phyloP scores from a whole-genome alignment of 2,888 invertebrate species.

The Dolomedes plantarius region DNA sequence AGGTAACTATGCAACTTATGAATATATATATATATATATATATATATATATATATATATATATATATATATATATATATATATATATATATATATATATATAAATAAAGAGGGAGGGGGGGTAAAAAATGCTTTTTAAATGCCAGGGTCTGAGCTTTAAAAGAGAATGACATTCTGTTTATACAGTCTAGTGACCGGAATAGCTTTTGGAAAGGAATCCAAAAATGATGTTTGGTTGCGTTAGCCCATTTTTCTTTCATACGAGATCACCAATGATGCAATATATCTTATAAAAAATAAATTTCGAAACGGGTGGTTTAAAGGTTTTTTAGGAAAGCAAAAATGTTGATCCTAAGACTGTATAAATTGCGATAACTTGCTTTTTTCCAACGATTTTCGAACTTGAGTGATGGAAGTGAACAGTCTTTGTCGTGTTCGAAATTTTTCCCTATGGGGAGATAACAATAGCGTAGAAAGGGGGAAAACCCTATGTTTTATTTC shows the following conservation, averaged over 20 bases:
- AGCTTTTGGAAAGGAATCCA: no score
- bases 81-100: no score
- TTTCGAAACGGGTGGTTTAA: neutral
- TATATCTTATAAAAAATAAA: neutral
- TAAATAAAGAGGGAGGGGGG: no score
- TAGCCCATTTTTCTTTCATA: neutral
- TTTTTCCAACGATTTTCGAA: slow-evolving; percentile 30
- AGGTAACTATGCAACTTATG: no score
- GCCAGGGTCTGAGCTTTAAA: no score
- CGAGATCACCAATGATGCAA: neutral
- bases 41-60: no score
- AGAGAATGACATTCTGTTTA: no score
- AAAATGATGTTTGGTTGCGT: neutral
- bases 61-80: no score
- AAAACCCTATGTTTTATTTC: slow-evolving; percentile 45
- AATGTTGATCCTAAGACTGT: slow-evolving; percentile 6
- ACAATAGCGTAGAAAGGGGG: slow-evolving; percentile 32
- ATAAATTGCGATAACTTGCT: slow-evolving; percentile 34
- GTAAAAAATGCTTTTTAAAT: no score
- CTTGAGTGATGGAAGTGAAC: slow-evolving; percentile 43
- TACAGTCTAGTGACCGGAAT: no score
- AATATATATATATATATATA: no score
- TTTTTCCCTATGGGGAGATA: slow-evolving; percentile 45
- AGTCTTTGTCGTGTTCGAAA: slow-evolving; percentile 50
- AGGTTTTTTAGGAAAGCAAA: neutral